Base-by-base conservation (phyloP, 2,113 vertebrate species). In the Chroicocephalus ridibundus region DNA sequence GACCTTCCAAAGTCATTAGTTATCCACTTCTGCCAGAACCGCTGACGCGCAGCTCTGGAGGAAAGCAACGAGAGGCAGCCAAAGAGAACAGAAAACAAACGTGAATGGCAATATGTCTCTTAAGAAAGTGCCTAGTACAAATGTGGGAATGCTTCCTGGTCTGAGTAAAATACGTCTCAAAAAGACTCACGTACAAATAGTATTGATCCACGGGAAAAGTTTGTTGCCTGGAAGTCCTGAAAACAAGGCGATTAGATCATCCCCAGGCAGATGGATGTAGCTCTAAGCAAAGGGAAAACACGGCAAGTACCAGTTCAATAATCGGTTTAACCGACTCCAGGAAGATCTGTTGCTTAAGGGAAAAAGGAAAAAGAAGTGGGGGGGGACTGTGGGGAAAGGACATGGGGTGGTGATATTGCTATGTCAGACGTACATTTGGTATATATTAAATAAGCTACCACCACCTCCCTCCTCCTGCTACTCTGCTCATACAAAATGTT, bases 31-130 rank as follows among this genome's bases (percentile, higher is more conserved):
- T 94, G 93, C 93, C 96, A 96, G 95, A 93, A 79, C 66, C 47
- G 36, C 90, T 93, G 96, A 89, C 68, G 19, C 62, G 14, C 74
- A 46, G 83, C 90, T 78, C 94, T 86, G 91, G 92, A 95, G 93
- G 95, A 93, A 86, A 88, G 88, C 72, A 16, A 64, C 8, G 32
- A 93, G 88, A 82, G 40, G 92, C 82, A 66, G 96, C 96, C 97
- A 97, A 91, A 91, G 94, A 76, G 97, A 96, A 91, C 95, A 94
- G 92, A 96, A 94, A 97, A 96, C 68, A 91, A 87, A 94, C n/a
- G 42, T 81, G 90, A 95, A 90, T 85, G 90, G 91, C 71, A 92
- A 9, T 13, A 2, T 47, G 87, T 60, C 88, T 86, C 64, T 6
- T 26, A 6, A 57, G 86, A 85, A 86, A 94, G 77, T 13, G 87